phyloP scores from a whole-genome alignment of 2,113 vertebrate species.

The Archilochus colubris region DNA sequence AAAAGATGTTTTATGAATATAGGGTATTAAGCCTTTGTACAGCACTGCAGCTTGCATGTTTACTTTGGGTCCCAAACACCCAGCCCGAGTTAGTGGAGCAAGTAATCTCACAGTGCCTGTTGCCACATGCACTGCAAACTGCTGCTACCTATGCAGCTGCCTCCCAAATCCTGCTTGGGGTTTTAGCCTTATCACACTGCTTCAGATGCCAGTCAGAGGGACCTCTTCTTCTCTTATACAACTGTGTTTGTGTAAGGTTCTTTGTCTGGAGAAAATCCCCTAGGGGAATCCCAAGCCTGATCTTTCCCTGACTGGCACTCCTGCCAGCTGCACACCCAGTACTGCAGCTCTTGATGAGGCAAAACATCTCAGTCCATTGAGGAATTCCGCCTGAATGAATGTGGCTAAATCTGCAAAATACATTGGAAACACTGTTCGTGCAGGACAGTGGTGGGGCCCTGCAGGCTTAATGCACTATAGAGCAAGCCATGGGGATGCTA shows the following conservation, averaged over 20 bases:
- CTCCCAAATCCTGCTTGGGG: fast-evolving
- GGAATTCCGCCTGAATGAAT: slow-evolving; percentile 32
- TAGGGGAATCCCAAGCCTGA: slow-evolving; percentile 3
- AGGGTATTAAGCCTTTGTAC: slow-evolving; percentile 28
- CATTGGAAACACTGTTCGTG: neutral
- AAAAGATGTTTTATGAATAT: slow-evolving; percentile 14
- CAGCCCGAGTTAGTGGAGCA: slow-evolving; percentile 50
- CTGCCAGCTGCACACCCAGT: neutral
- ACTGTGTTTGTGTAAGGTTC: neutral
- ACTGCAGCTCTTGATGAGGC: neutral
- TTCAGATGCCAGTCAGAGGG: neutral
- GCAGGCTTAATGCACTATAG: neutral
- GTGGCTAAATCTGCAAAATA: neutral
- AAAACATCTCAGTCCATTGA: neutral
- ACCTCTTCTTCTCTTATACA: neutral
- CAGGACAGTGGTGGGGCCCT: neutral
- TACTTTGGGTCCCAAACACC: slow-evolving; percentile 50
- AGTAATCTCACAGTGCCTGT: slow-evolving; percentile 51
- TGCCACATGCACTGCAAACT: neutral
- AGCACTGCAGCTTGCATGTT: neutral
- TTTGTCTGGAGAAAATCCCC: slow-evolving; percentile 14
- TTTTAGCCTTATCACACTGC: neutral
- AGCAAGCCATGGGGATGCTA: neutral
- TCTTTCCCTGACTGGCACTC: neutral
- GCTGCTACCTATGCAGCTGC: neutral